Evolutionary conservation across 1,140 invertebrate species (phyloP).

Genomic region (Tetranychus cinnabarinus): DNA sequence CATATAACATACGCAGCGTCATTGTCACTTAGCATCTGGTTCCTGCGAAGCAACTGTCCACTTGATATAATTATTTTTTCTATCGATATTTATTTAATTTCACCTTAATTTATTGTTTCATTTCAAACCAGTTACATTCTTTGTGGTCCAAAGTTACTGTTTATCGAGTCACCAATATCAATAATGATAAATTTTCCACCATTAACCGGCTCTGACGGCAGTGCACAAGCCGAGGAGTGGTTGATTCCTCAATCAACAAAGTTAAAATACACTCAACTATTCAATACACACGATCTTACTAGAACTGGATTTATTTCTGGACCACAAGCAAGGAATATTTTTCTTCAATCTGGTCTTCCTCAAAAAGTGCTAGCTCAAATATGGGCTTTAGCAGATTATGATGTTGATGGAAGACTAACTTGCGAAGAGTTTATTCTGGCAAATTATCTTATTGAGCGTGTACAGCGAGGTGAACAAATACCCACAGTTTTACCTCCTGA

Average conservation of each 20-base stretch:
- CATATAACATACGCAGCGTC: no score
- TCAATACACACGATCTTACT: constrained; percentile 18
- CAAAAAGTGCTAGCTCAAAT: constrained; percentile 69
- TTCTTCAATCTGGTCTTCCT: constrained; percentile 73
- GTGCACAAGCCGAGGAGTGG: constrained; percentile 5
- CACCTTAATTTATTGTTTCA: no score
- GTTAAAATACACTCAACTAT: constrained; percentile 27
- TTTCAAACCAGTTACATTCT: no score
- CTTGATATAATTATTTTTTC: no score
- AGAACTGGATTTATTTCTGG: constrained; percentile 24
- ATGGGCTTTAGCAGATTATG: constrained; percentile 31
- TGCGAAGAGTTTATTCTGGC: constrained; percentile 88
- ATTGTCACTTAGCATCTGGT: no score
- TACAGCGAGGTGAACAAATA: constrained; percentile 39
- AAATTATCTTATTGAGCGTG: constrained; percentile 63
- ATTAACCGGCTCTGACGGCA: no score
- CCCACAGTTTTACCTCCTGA: constrained; percentile 39
- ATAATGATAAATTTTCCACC: no score
- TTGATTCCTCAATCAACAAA: constrained; percentile 24
- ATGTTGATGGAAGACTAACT: constrained; percentile 54
- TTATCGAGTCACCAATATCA: no score
- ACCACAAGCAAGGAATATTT: constrained; percentile 77
- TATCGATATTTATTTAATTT: no score
- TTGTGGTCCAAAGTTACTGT: no score
- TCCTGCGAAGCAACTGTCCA: no score